Conservation (phyloP, 2,113 vertebrate genomes). For the Sphyrna mokarran region DNA sequence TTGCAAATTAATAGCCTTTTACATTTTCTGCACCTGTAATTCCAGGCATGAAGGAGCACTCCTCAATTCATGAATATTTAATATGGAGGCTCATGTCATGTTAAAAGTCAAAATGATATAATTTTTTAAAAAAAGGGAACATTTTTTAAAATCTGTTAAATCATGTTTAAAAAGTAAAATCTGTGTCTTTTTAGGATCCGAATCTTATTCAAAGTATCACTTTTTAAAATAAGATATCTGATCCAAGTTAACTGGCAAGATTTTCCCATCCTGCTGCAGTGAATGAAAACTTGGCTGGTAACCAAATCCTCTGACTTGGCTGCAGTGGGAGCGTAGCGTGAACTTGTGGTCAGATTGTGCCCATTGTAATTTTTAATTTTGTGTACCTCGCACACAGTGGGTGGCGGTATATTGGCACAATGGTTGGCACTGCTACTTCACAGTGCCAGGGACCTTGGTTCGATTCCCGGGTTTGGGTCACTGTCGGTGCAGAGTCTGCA, state of each 20-base stretch:
- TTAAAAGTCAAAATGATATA: not conserved
- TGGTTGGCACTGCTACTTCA: too few relatives aligned
- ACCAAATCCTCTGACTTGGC: too few relatives aligned
- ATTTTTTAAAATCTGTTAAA: not conserved
- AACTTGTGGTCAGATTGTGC: too few relatives aligned
- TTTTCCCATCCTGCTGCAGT: too few relatives aligned
- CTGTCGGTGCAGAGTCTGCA: too few relatives aligned
- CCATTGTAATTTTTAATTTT: not conserved
- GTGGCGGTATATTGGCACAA: too few relatives aligned
- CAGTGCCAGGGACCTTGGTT: too few relatives aligned
- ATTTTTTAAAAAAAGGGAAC: not conserved
- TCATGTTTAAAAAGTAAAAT: not conserved
- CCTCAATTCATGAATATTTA: not conserved
- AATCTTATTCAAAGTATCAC: not conserved
- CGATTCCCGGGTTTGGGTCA: too few relatives aligned
- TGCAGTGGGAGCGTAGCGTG: too few relatives aligned
- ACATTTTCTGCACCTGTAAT: not conserved
- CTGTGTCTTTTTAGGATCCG: not conserved
- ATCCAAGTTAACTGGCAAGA: not conserved
- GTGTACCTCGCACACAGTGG: not conserved
- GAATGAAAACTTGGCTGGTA: too few relatives aligned
- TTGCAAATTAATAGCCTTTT: not conserved
- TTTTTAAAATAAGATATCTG: not conserved
- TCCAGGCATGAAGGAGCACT: not conserved
- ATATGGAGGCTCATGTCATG: not conserved